These are phyloP conservation scores for Phaetusa simplex DNA, from an alignment of 2,113 vertebrate genomes.

Conservation along the genomic window DNA sequence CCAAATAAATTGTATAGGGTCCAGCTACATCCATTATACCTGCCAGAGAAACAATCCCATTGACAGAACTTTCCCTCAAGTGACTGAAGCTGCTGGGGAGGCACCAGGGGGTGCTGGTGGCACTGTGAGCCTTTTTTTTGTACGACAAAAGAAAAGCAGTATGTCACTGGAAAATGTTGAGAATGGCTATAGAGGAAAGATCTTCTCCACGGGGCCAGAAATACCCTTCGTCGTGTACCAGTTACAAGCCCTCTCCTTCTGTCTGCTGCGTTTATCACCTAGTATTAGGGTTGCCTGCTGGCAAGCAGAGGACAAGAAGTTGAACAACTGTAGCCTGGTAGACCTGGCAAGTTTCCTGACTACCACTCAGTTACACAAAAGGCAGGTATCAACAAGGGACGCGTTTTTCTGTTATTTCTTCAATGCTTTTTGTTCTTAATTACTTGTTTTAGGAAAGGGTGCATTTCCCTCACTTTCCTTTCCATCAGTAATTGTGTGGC, in stretches of 20 bases:
- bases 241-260: not conserved
- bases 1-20: not conserved
- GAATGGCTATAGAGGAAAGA: not conserved
- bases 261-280: not conserved
- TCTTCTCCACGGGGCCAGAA: not conserved
- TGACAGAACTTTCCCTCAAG: not conserved
- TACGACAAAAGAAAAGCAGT: not conserved
- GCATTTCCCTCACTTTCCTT: not conserved
- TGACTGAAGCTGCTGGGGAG: not conserved
- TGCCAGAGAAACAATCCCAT: not conserved
- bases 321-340: not conserved
- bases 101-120: not conserved
- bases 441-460: not conserved
- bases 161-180: not conserved
- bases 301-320: not conserved
- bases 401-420: not conserved
- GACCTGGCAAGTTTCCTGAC: not conserved
- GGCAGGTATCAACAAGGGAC: not conserved
- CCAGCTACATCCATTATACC: not conserved
- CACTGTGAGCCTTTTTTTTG: rapidly evolving
- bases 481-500: not conserved
- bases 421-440: not conserved
- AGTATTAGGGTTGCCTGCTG: not conserved
- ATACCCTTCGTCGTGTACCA: not conserved
- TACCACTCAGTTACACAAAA: not conserved